A percentile compares a stretch with the other conserved stretches of the same genome.
These are phyloP conservation scores for Danio aesculapii DNA, from an alignment of 2,797 vertebrate species.

Conservation along the genomic window DNA sequence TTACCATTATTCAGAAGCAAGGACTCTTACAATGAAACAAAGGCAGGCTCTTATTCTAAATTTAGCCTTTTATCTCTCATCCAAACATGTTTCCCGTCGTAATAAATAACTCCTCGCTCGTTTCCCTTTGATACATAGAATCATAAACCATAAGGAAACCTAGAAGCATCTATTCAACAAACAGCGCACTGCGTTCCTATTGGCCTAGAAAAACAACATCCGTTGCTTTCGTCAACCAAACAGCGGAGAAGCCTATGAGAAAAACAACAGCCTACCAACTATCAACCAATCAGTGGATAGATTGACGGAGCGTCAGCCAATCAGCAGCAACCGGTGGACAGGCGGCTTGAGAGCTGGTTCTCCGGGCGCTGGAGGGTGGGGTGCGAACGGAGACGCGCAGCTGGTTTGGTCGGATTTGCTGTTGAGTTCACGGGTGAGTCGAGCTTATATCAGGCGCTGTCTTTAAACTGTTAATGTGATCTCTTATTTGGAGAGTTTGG, in stretches of 20 bases:
- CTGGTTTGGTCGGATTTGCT: slow-evolving; percentile 46
- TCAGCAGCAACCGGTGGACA: not conserved
- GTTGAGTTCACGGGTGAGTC: slow-evolving; percentile 51
- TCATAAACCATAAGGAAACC: slow-evolving; percentile 7
- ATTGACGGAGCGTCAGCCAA: not conserved
- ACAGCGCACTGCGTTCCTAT: slow-evolving; percentile 20
- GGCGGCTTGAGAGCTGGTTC: not conserved
- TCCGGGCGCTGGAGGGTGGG: slow-evolving; percentile 40
- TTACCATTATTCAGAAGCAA: not conserved
- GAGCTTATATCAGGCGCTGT: slow-evolving; percentile 38
- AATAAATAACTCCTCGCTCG: not conserved
- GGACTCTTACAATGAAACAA: not conserved
- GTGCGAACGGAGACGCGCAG: slow-evolving; percentile 23
- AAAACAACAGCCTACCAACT: not conserved
- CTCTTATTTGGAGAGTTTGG: not conserved
- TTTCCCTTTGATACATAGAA: not conserved
- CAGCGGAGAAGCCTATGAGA: not conserved
- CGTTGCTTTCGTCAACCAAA: slow-evolving; percentile 28
- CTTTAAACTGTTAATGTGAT: not conserved
- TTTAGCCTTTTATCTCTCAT: slow-evolving; percentile 4
- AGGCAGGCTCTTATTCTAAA: not conserved
- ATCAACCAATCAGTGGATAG: not conserved
- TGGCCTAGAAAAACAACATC: slow-evolving; percentile 20
- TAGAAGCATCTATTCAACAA: not conserved
- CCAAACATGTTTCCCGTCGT: not conserved